Conservation (phyloP, 1,140 invertebrate species). For the Vanessa atalanta region DNA sequence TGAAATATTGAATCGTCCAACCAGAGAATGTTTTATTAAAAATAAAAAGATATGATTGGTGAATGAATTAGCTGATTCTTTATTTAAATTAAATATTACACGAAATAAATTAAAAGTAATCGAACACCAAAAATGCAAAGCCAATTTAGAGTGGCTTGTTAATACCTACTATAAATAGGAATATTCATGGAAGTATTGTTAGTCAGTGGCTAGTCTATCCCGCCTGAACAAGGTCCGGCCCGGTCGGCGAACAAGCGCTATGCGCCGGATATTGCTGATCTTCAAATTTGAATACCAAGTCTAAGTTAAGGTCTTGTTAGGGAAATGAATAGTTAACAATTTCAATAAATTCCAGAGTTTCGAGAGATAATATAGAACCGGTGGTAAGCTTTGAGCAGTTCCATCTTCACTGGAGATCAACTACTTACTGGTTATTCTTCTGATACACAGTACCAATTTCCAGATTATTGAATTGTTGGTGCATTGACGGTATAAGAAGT, state of each 20-base stretch:
- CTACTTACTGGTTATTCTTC: no score
- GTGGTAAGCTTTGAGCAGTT: no score
- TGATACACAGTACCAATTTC: no score
- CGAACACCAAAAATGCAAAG: not conserved
- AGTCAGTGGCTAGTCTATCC: not conserved
- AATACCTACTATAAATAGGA: not conserved
- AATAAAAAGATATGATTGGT: no score
- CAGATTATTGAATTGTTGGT: no score
- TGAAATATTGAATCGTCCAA: no score
- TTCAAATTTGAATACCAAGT: slow-evolving; percentile 5
- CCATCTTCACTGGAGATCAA: no score
- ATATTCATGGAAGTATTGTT: slow-evolving; percentile 11
- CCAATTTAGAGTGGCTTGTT: not conserved
- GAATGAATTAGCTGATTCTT: no score
- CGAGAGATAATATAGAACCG: no score
- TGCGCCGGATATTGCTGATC: slow-evolving; percentile 1
- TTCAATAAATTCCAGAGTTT: not conserved
- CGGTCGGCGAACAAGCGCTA: not conserved
- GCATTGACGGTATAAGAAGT: no score
- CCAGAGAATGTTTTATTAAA: no score
- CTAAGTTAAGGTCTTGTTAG: not conserved
- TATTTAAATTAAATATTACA: no score
- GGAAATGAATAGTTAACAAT: not conserved
- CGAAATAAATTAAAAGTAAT: not conserved
- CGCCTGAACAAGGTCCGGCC: slow-evolving; percentile 9